Evolutionary conservation across 1,140 invertebrate species (phyloP), one percentile per base, ranked within the genome.

Genomic region (Halotydeus destructor): DNA sequence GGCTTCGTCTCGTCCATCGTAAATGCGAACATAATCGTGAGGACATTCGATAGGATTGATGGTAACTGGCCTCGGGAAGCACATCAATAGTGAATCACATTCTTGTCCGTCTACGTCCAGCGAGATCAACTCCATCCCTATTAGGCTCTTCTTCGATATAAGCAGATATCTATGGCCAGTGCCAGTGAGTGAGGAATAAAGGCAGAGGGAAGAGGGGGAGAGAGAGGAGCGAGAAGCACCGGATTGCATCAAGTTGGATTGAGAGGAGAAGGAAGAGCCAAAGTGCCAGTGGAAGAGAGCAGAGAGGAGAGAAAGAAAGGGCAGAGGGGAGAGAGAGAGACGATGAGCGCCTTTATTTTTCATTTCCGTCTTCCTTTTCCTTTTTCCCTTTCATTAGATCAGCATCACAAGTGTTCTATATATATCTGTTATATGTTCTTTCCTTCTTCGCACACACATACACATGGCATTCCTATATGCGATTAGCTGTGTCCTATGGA

Each of bases 61-160:
- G 5, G 70, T 71, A 69, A 45, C 81, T 1, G 80, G 79, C 46
- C 81, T 66, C 72, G 88, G 85, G 11, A 83, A 83, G 55, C 84
- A 89, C 2, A 82, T 82, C 74, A 89, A 84, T 45, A 86, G 81
- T 57, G 86, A 86, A 57, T 88, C 83, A 55, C 84, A 89, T 38
- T 82, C 67, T 53, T 86, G 81, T 0, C 83, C 83, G 52, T 88
- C 83, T 42, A 89, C 81, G 52, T 86, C 84, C 61, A 89, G 86
- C 3, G 43, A 34, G 0, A 44, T 48, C 11, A 53, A 18, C 25
- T 53, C 52, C 9, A 53, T 35, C 6, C 46, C 46, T 19, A 50
- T 47, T 9, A 53, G 27, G 18, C 44, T 44, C 24, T 52, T 41
- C 5, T 39, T 25, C 28, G 52, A 48, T 22, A 42, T 50, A 3